These are phyloP conservation scores for Sebastes cheni DNA, from an alignment of 2,797 vertebrate genomes.

Conservation along the genomic window DNA sequence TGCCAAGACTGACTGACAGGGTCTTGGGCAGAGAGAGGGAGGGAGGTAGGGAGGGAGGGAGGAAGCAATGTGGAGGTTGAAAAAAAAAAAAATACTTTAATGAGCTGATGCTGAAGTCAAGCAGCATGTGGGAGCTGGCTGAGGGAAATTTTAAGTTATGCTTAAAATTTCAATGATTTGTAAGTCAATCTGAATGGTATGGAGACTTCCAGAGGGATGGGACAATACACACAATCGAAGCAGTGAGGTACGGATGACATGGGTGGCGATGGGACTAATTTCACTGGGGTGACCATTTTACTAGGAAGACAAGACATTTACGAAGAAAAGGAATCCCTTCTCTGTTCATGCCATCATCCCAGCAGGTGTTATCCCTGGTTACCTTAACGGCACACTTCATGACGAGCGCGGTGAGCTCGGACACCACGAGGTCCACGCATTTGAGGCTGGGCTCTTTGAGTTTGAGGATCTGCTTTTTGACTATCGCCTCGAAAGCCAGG, in stretches of 20 bases:
- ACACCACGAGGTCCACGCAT: slow-evolving; percentile 93
- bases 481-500: slow-evolving; percentile 93
- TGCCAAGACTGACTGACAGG: slow-evolving; percentile 18
- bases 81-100: background rate
- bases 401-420: slow-evolving; percentile 89
- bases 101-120: slow-evolving; percentile 42
- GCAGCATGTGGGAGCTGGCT: slow-evolving; percentile 1
- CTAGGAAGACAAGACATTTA: slow-evolving; percentile 36
- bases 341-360: slow-evolving; percentile 34
- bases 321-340: slow-evolving; percentile 27
- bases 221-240: slow-evolving; percentile 33
- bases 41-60: background rate
- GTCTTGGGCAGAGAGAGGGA: background rate
- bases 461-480: slow-evolving; percentile 95
- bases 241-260: slow-evolving; percentile 19
- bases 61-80: slow-evolving; percentile 9
- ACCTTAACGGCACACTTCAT: slow-evolving; percentile 92
- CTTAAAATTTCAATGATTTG: slow-evolving; percentile 34
- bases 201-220: slow-evolving; percentile 10
- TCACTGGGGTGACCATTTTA: slow-evolving; percentile 45
- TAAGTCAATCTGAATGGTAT: background rate
- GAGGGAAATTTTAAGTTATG: slow-evolving; percentile 28
- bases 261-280: slow-evolving; percentile 22
- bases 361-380: slow-evolving; percentile 63
- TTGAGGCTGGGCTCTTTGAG: slow-evolving; percentile 93